Evolutionary conservation across 2,888 invertebrate species (phyloP), one percentile per base, ranked within the genome.

Genomic region (Microctonus aethiopoides): DNA sequence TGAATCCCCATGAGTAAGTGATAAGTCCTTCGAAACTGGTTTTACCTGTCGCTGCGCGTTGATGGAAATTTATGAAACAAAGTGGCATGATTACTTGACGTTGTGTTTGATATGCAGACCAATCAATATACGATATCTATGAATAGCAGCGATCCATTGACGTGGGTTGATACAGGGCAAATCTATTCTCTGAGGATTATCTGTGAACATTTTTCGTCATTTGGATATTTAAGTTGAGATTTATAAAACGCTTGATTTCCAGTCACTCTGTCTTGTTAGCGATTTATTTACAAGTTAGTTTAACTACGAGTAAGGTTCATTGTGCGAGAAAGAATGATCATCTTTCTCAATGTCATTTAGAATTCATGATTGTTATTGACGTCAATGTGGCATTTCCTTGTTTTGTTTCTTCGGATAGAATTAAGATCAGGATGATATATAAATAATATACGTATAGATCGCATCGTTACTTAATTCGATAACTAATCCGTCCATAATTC

Each of bases 361-460:
- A 16, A 16, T 16, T 46, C 16, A 20, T n/a, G 60, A 16, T 24
- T 11, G 6, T 60, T 59, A 46, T n/a, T 67, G 67, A 67, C 67
- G 67, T 60, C 67, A 67, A 60, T 67, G 59, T 2, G 32, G 57
- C 51, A 62, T 67, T 67, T 60, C 67, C 60, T 67, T 26, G 36
- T 67, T 34, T 51, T 20, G 11, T 67, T 60, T 67, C 60, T 51
- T 57, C 60, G 34, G 52, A 29, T 56, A 29, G n/a, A 46, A 46
- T 46, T 1, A 16, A 20, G 4, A 16, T 34, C 4, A 32, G 5
- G n/a, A 57, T 57, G 13, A 11, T 52, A 4, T 52, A 22, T 13
- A n/a, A n/a, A n/a, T n/a, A n/a, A 16, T 41, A 46, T 16, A 20
- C 7, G 7, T 46, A 16, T 7, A 29, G 3, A 29, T 29, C 29